Conservation (phyloP, 2,888 invertebrate genomes). For the Nephrotoma flavescens region DNA sequence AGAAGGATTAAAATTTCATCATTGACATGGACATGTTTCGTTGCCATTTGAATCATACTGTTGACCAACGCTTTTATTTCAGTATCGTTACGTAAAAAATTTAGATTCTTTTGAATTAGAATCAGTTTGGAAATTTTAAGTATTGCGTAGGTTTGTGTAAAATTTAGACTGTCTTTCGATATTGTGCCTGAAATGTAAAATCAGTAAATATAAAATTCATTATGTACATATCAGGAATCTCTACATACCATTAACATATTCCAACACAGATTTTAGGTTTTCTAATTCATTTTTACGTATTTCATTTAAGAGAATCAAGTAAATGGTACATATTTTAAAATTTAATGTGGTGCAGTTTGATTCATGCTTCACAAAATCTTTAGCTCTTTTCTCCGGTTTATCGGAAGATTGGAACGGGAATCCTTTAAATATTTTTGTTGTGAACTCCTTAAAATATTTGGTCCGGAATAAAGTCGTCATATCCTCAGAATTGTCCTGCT, state of each 20-base stretch:
- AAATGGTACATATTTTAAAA: background rate
- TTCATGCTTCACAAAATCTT: background rate
- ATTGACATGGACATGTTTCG: background rate
- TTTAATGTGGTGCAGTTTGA: background rate
- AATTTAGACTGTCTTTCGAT: background rate
- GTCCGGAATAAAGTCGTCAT: conserved; percentile 34
- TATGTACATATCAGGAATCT: background rate
- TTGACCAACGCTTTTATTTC: background rate
- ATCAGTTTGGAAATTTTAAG: background rate
- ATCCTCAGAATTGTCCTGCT: conserved; percentile 23
- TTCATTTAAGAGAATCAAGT: background rate
- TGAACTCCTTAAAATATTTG: background rate
- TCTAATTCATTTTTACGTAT: background rate
- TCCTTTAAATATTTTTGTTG: conserved; percentile 12
- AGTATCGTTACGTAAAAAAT: background rate
- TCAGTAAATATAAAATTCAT: background rate
- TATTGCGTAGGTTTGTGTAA: background rate
- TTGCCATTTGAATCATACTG: background rate
- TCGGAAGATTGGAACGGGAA: conserved; percentile 25
- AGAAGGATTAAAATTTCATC: background rate
- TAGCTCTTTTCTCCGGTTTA: background rate
- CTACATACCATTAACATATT: background rate
- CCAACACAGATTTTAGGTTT: background rate
- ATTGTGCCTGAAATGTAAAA: background rate
- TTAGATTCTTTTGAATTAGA: background rate